Base-by-base conservation (phyloP, 2,113 vertebrate species). In the Sylvicapra grimmia region DNA sequence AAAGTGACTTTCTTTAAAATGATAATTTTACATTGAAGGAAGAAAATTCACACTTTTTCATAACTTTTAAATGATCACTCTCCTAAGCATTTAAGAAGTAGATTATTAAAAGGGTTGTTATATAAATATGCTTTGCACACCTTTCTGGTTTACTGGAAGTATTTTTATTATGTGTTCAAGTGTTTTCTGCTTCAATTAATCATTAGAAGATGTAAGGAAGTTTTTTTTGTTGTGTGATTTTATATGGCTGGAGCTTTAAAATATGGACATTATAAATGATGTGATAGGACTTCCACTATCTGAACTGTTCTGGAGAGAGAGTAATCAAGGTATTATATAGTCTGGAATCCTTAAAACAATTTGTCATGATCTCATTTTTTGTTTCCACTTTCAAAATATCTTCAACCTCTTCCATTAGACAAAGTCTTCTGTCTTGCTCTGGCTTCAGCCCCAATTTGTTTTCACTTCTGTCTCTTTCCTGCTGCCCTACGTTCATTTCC, bases 141-240 rank as follows among this genome's bases (percentile, higher is more conserved):
- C 13, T 91, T 97, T 93, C 63, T 88, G n/a, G 5, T 91, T 85
- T 92, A 84, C 33, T 87, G 59, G 15, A 86, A 97, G 84, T 90
- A 72, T 31, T 49, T 56, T 54, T 61, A 93, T 44, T 63, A 61
- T 61, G 3, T 51, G 18, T 94, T 80, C 79, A 14, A 84, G 21
- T 68, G 75, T 92, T 93, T 94, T 79, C 40, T 90, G 2, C 93
- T 89, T n/a, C 8, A 93, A 0, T 59, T 97, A 87, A 54, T 96
- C 33, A 93, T 89, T 94, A 80, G 27, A 49, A 93, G 49, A 90
- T 18, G 3, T 89, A 92, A 36, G 25, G 16, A 53, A 56, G 10
- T 51, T 87, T 87, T 92, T 92, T 85, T 79, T 72, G 61, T 36
- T 40, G 56, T 72, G 59, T 59, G 23, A 56, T 53, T 84, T 49